Conservation (phyloP, 2,888 invertebrate species). For the Cheilosia impressa region DNA sequence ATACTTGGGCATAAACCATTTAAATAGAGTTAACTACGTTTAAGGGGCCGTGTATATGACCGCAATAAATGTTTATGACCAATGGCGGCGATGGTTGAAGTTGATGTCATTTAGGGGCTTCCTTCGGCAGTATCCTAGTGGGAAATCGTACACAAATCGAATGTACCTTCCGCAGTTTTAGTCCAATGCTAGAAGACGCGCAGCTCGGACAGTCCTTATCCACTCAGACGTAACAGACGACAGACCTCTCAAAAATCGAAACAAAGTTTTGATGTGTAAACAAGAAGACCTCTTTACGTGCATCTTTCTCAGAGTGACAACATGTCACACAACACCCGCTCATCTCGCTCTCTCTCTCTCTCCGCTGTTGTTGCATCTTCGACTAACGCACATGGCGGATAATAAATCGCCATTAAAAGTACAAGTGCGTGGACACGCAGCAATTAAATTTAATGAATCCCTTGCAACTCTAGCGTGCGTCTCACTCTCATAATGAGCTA, state of each 20-base stretch:
- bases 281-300: slow-evolving; percentile 3
- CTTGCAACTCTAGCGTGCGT: slow-evolving; percentile 63
- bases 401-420: slow-evolving; percentile 75
- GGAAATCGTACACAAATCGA: slow-evolving; percentile 23
- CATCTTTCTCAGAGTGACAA: slow-evolving; percentile 16
- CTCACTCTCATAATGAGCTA: slow-evolving; percentile 70
- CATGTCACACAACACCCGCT: slow-evolving; percentile 30
- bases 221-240: no score
- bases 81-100: slow-evolving; percentile 38
- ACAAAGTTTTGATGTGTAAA: slow-evolving; percentile 19
- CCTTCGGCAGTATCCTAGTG: no score
- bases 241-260: no score
- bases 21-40: slow-evolving; percentile 31
- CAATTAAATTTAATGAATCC: slow-evolving; percentile 75
- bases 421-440: slow-evolving; percentile 74
- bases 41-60: slow-evolving; percentile 9
- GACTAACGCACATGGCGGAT: slow-evolving; percentile 61
- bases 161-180: slow-evolving; percentile 34
- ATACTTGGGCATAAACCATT: slow-evolving; percentile 8
- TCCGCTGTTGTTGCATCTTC: background rate
- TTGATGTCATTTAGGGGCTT: slow-evolving; percentile 29
- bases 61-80: slow-evolving; percentile 39
- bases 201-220: no score
- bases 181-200: background rate
- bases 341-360: background rate